phyloP scores from a whole-genome alignment of 1,140 invertebrate genomes.

The Babylonia areolata region DNA sequence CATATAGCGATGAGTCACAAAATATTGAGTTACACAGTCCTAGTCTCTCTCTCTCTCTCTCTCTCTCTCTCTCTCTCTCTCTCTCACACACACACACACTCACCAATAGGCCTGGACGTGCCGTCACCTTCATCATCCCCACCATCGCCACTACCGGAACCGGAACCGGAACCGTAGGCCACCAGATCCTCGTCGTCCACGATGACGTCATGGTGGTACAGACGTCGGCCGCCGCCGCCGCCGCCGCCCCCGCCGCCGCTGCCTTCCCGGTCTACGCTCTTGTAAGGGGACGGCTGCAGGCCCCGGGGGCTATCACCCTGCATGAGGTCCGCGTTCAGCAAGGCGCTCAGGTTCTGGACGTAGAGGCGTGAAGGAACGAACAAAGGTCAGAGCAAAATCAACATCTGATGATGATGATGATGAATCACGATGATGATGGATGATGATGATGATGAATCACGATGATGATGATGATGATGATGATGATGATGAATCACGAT shows the following conservation, averaged over 20 bases:
- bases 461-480: too few species aligned
- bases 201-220: conserved; percentile 11
- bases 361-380: too few species aligned
- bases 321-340: conserved; percentile 27
- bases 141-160: conserved; percentile 24
- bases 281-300: neutral
- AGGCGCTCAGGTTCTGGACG: conserved; percentile 31
- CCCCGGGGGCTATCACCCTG: conserved; percentile 8
- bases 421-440: too few species aligned
- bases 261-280: neutral
- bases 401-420: too few species aligned
- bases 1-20: too few species aligned
- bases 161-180: conserved; percentile 45
- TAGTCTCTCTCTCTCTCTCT: too few species aligned
- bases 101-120: neutral
- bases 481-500: too few species aligned
- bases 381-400: too few species aligned
- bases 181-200: conserved; percentile 50
- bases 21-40: too few species aligned
- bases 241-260: neutral
- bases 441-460: too few species aligned
- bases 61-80: too few species aligned
- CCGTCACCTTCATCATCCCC: neutral
- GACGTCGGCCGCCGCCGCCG: neutral
- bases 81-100: neutral